These are phyloP conservation scores for Anastrepha obliqua DNA, from an alignment of 1,140 invertebrate species.

Conservation along the genomic window DNA sequence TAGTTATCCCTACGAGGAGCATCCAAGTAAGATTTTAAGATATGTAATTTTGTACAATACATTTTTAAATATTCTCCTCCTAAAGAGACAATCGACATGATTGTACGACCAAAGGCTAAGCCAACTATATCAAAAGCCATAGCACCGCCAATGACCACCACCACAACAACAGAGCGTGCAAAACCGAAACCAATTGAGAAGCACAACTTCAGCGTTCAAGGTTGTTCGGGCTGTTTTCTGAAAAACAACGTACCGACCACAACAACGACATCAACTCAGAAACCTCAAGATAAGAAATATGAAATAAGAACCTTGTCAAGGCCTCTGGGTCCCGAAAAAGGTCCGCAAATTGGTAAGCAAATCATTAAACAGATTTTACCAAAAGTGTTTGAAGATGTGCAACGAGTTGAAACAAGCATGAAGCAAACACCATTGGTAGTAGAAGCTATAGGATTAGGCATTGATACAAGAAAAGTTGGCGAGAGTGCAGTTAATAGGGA, in stretches of 20 bases:
- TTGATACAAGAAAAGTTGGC: not conserved
- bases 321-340: conserved; percentile 22
- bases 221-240: conserved; percentile 69
- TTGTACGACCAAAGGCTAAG: conserved; percentile 36
- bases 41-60: not conserved
- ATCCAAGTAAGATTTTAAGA: conserved; percentile 61
- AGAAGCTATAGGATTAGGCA: not conserved
- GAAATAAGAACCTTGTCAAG: conserved; percentile 68
- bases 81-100: conserved; percentile 59
- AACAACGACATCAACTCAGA: conserved; percentile 7
- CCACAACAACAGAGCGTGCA: conserved; percentile 58
- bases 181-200: conserved; percentile 55
- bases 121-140: conserved; percentile 59
- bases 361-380: not conserved
- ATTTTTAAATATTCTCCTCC: not conserved
- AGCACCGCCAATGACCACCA: not conserved
- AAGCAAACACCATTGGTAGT: not conserved
- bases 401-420: not conserved
- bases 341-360: conserved; percentile 6
- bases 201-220: conserved; percentile 61
- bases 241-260: conserved; percentile 56
- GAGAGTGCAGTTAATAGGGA: not conserved
- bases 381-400: not conserved
- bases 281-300: conserved; percentile 59
- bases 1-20: conserved; percentile 67